phyloP scores from a whole-genome alignment of 2,797 vertebrate species.

The Chiloscyllium punctatum region DNA sequence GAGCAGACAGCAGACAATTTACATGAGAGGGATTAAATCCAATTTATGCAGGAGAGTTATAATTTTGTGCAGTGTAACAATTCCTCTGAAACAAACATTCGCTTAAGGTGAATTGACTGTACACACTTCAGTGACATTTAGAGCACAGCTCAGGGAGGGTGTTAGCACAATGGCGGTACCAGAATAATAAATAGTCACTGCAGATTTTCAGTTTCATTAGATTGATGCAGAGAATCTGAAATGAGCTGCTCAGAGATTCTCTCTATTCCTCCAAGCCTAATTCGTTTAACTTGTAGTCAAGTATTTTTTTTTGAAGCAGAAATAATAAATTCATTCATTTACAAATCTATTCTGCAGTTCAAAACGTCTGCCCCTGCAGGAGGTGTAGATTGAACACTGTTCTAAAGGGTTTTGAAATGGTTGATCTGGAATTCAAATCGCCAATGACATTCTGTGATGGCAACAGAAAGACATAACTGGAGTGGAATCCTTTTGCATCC shows the following conservation, averaged over 20 bases:
- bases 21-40: background rate
- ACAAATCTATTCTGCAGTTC: constrained; percentile 13
- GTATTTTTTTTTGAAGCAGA: background rate
- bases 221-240: background rate
- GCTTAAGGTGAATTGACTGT: constrained; percentile 24
- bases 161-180: background rate
- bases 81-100: constrained; percentile 18
- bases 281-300: constrained; percentile 1
- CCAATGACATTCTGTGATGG: background rate
- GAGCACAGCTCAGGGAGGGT: background rate
- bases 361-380: background rate
- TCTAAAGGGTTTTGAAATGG: background rate
- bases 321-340: constrained; percentile 17
- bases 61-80: constrained; percentile 17
- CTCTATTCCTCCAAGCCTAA: background rate
- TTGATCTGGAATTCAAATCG: background rate
- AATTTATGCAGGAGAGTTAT: constrained; percentile 11
- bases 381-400: constrained; percentile 6
- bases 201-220: background rate
- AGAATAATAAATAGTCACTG: constrained; percentile 16
- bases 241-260: background rate
- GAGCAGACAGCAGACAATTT: constrained; percentile 15
- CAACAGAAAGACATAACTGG: background rate
- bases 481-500: background rate
- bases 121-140: background rate